Evolutionary conservation across 2,113 vertebrate genomes (phyloP).

Genomic region (Erythrocercus mccallii): DNA sequence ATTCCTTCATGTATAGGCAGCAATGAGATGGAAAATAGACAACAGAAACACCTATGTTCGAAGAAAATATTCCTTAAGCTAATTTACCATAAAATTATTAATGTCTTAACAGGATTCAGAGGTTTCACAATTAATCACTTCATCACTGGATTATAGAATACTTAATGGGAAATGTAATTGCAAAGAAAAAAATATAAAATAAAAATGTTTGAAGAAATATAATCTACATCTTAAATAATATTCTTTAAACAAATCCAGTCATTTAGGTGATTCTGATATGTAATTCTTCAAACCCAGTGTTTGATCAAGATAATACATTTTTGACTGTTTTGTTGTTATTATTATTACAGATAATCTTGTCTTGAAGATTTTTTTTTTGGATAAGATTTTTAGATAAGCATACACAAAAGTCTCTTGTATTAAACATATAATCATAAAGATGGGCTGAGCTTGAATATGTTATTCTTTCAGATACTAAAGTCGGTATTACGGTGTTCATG

Average conservation of each 20-base stretch:
- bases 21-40: conserved; percentile 48
- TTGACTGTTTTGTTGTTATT: not conserved
- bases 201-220: not conserved
- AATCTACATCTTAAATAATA: not conserved
- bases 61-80: conserved; percentile 39
- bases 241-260: not conserved
- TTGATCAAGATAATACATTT: not conserved
- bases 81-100: conserved; percentile 60
- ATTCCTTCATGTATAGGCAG: conserved; percentile 59
- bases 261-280: not conserved
- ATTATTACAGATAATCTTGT: not conserved
- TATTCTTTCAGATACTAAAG: not conserved
- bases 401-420: not conserved
- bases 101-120: conserved; percentile 41
- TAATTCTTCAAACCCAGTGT: not conserved
- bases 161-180: not conserved
- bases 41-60: conserved; percentile 38
- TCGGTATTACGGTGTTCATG: not conserved
- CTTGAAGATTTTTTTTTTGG: not conserved
- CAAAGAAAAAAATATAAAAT: conserved; percentile 35
- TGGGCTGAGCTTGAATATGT: not conserved
- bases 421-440: not conserved
- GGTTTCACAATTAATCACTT: conserved; percentile 62
- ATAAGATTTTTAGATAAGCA: not conserved
- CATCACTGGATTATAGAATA: conserved; percentile 19